Conservation (phyloP, 2,113 vertebrate genomes). For the Neodon shergylaensis region DNA sequence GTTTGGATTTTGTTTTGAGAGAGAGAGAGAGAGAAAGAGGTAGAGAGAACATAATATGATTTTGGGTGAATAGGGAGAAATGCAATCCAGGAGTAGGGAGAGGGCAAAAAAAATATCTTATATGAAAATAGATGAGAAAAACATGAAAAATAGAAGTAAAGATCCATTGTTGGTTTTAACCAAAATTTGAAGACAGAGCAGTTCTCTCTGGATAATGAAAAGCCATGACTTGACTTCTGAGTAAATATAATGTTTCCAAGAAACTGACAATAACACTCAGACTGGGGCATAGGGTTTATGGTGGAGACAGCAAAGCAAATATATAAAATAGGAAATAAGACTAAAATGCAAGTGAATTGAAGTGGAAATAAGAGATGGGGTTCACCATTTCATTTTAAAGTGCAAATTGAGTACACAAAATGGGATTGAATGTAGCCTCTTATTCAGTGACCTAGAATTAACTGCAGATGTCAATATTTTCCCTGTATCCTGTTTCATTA, state of each 20-base stretch:
- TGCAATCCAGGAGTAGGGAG: not conserved
- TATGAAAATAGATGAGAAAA: not conserved
- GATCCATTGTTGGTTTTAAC: not conserved
- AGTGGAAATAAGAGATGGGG: not conserved
- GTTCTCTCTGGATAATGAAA: not conserved
- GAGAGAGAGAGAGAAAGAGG: too few species aligned
- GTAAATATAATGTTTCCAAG: not conserved
- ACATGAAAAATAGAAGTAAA: not conserved
- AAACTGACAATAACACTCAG: not conserved
- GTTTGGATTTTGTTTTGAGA: not conserved
- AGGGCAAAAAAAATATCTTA: not conserved
- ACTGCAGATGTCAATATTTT: not conserved
- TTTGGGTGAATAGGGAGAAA: not conserved
- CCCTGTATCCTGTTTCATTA: not conserved
- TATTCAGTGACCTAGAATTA: conserved; percentile 3
- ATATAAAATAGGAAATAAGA: not conserved
- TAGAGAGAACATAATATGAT: not conserved
- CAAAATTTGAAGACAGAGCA: conserved; percentile 1
- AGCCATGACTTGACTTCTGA: not conserved
- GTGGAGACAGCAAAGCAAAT: not conserved
- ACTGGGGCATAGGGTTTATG: not conserved
- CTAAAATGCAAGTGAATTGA: not conserved
- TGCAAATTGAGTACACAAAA: conserved; percentile 1
- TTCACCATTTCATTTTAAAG: not conserved
- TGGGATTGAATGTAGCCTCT: not conserved